Base-by-base conservation (phyloP, 2,113 vertebrate species). In the Ictalurus punctatus region DNA sequence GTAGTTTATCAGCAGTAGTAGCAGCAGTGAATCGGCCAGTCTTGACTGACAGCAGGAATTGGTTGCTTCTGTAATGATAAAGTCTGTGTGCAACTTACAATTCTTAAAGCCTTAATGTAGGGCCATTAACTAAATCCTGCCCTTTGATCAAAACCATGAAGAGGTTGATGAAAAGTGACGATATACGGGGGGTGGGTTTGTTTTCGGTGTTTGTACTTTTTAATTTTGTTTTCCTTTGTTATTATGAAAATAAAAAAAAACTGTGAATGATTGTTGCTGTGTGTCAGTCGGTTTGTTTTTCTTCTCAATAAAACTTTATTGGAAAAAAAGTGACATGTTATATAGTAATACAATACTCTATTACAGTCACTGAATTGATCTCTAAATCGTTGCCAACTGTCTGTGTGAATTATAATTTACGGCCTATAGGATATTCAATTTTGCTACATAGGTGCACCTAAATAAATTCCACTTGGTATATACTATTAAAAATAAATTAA, bases 21-120 rank as follows among this genome's bases (percentile, higher is more conserved):
- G 9, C 17, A 82, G 30, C 17, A 82, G 30, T 58, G 80, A 82
- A 59, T 44, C 9, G 6, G 81, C 58, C 58, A 44, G 34, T 63
- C 81, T 25, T 83, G 58, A 83, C 21, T 44, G 81, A 63, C 58
- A 83, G 34, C 58, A 61, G 81, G 34, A 83, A 83, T 40, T 63
- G 34, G 81, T 37, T 83, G 58, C 59, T 83, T 44, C 21, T 83
- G 21, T 83, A 44, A 23, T 83, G 58, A 83, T 61, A 61, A 59
- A 9, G 78, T 80, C 12, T 54, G 76, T 54, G 21, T 76, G 73
- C 3, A 25, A 25, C 71, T 74, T 74, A 74, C 27, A 37, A 30
- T 16, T 19, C 4, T 56, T 81, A 17, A 17, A 58, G 79, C 52
- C 14, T 48, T 48, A 48, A 78, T 23, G 71, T 40, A 27, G 44